Conservation (phyloP, 2,797 vertebrate species). For the Anomalospiza imberbis region DNA sequence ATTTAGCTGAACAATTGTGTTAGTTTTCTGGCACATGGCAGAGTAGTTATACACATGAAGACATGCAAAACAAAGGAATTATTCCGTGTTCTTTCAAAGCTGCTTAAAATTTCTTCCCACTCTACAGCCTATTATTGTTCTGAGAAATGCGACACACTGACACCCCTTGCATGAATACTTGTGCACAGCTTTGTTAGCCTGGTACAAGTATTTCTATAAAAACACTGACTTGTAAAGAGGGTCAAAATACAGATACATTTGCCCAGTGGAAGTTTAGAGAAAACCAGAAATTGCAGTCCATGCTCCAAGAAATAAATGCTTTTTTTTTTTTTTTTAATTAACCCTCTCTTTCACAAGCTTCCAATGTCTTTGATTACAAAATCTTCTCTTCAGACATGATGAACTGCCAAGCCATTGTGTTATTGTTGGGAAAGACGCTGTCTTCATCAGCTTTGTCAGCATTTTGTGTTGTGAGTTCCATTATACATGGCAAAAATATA, state of each 20-base stretch:
- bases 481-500: not conserved
- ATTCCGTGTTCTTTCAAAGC: not conserved
- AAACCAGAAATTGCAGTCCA: not conserved
- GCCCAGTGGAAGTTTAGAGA: not conserved
- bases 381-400: not conserved
- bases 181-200: not conserved
- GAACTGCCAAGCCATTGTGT: not conserved
- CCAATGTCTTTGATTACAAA: not conserved
- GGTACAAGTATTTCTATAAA: not conserved
- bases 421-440: not conserved
- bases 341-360: not conserved
- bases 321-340: not conserved
- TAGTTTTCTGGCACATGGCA: not conserved
- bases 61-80: constrained; percentile 1
- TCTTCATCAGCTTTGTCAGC: not conserved
- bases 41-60: not conserved
- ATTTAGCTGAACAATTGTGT: not conserved
- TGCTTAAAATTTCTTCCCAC: constrained; percentile 7
- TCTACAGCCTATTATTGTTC: not conserved
- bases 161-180: not conserved
- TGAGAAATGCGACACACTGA: not conserved
- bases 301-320: not conserved
- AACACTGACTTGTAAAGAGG: not conserved
- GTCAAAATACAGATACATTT: not conserved
- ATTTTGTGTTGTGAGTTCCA: not conserved